These are phyloP conservation scores for Busseola fusca DNA, from an alignment of 2,888 invertebrate species.

Conservation along the genomic window DNA sequence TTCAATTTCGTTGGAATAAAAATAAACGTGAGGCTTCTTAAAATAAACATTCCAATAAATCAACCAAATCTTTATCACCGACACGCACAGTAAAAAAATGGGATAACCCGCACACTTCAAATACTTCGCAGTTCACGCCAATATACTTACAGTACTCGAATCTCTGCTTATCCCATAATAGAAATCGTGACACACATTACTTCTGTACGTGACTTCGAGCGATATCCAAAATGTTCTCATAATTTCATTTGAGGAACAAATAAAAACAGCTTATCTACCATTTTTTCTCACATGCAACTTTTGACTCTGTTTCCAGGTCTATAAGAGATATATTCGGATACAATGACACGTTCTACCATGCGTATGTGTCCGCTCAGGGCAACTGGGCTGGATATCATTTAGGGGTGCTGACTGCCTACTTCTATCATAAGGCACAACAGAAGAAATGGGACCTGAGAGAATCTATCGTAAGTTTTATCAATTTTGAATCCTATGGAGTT, in stretches of 20 bases:
- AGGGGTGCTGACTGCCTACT: conserved; percentile 84
- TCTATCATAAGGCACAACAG: conserved; percentile 82
- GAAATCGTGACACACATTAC: conserved; percentile 60
- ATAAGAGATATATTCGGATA: conserved; percentile 85
- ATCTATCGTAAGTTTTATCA: conserved; percentile 74
- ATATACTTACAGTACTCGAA: conserved; percentile 43
- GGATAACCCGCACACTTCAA: conserved; percentile 16
- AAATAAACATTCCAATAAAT: background rate
- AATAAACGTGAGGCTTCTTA: too few species aligned
- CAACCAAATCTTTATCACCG: background rate
- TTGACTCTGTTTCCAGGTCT: conserved; percentile 70
- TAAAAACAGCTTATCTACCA: background rate
- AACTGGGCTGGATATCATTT: conserved; percentile 87
- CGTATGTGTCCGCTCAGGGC: conserved; percentile 85
- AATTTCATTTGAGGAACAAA: conserved; percentile 10
- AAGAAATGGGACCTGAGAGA: conserved; percentile 82
- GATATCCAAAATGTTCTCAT: conserved; percentile 50
- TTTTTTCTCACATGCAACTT: background rate
- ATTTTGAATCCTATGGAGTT: background rate
- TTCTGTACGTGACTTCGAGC: conserved; percentile 51
- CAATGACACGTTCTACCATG: conserved; percentile 86
- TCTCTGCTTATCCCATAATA: conserved; percentile 45
- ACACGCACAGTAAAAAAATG: background rate
- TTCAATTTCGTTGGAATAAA: background rate
- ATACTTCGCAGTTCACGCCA: conserved; percentile 31